Evolutionary conservation across 2,888 invertebrate species (phyloP).

Genomic region (Ophion ventricosus): DNA sequence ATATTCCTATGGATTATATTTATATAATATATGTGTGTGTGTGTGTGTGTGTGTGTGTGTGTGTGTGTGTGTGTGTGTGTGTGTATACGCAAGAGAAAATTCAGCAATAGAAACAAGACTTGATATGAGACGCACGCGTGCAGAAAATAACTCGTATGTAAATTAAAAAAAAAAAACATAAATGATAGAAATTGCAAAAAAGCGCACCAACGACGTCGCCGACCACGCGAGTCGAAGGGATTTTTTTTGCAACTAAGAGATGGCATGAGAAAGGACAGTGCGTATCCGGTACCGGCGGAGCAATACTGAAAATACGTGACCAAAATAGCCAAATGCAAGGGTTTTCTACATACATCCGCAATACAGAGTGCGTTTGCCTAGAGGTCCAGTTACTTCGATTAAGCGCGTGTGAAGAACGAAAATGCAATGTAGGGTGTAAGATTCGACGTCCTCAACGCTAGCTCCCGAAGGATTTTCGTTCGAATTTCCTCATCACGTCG

Average conservation of each 20-base stretch:
- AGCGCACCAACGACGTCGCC: conserved; percentile 29
- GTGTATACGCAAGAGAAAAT: conserved; percentile 35
- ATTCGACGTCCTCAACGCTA: too few species aligned
- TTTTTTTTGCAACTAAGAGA: too few species aligned
- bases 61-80: neutral
- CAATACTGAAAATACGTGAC: too few species aligned
- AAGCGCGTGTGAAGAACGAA: too few species aligned
- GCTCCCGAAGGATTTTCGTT: too few species aligned
- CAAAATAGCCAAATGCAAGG: too few species aligned
- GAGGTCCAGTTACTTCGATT: too few species aligned
- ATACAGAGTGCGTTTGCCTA: too few species aligned
- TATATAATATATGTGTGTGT: neutral
- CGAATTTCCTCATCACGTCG: neutral
- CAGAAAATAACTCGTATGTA: conserved; percentile 31
- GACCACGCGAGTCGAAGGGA: neutral
- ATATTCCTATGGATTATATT: conserved; percentile 9
- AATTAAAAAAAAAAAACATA: conserved; percentile 14
- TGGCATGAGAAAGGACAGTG: too few species aligned
- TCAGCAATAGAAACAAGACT: conserved; percentile 31
- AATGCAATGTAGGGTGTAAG: too few species aligned
- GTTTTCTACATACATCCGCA: too few species aligned
- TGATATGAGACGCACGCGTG: conserved; percentile 23
- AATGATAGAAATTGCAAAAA: conserved; percentile 10
- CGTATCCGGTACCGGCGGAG: too few species aligned
- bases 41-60: neutral